Evolutionary conservation across 2,888 invertebrate species (phyloP).

Genomic region (Cheilosia impressa): DNA sequence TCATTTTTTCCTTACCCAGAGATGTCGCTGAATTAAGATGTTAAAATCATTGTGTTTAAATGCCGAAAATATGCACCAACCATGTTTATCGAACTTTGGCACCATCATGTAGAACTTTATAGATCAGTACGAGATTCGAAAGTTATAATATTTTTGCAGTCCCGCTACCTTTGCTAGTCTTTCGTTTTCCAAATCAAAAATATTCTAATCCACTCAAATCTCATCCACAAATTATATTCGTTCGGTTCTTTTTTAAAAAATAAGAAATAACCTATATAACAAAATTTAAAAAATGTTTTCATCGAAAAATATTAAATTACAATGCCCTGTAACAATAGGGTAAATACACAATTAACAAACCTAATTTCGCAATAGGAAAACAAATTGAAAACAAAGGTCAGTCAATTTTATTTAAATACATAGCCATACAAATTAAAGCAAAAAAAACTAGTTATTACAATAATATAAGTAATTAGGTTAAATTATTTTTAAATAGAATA

Average conservation of each 20-base stretch:
- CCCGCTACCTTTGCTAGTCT: not conserved
- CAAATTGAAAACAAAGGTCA: constrained; percentile 28
- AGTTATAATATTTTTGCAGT: too few species aligned
- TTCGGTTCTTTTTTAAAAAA: not conserved
- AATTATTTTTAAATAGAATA: constrained; percentile 6
- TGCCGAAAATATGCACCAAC: too few species aligned
- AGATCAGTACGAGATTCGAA: too few species aligned
- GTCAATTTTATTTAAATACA: not conserved
- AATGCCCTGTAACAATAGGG: constrained; percentile 32
- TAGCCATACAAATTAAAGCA: not conserved
- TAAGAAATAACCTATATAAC: not conserved
- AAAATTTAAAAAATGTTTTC: not conserved
- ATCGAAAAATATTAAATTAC: not conserved
- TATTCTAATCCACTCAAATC: constrained; percentile 12
- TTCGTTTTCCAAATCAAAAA: constrained; percentile 30
- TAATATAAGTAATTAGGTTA: not conserved
- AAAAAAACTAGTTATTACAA: constrained; percentile 14
- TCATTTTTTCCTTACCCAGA: too few species aligned
- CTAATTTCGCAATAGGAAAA: constrained; percentile 36
- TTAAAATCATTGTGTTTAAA: too few species aligned
- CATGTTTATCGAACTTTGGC: too few species aligned
- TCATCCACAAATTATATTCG: not conserved
- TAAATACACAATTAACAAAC: constrained; percentile 26
- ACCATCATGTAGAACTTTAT: too few species aligned
- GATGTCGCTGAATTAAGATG: too few species aligned